These are phyloP conservation scores for Myotis myotis DNA, from an alignment of 2,797 vertebrate genomes.

Conservation along the genomic window DNA sequence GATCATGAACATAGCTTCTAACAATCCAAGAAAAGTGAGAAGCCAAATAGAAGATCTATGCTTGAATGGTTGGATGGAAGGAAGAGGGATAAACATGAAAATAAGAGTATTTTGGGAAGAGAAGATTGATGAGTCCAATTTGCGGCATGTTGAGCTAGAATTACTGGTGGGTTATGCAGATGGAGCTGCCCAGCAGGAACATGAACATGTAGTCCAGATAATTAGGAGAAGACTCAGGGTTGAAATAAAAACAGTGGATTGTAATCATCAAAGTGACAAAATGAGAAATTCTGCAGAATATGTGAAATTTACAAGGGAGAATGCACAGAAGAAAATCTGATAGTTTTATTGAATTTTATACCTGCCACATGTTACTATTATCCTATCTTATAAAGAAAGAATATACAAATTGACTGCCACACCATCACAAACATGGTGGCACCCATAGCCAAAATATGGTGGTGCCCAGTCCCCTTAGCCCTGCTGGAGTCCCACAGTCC, in stretches of 20 bases:
- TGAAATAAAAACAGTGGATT: not conserved
- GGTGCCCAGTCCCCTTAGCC: too few species aligned
- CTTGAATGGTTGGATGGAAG: not conserved
- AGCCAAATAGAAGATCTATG: not conserved
- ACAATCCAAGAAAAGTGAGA: not conserved
- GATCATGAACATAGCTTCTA: not conserved
- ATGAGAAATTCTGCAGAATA: not conserved
- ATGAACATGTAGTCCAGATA: not conserved
- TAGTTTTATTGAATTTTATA: not conserved
- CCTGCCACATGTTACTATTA: conserved; percentile 46
- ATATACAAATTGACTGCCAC: too few species aligned
- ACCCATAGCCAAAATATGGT: too few species aligned
- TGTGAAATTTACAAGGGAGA: not conserved
- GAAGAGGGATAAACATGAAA: not conserved
- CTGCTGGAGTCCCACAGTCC: too few species aligned
- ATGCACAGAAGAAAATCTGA: not conserved
- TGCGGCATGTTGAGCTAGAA: not conserved
- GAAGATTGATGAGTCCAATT: not conserved
- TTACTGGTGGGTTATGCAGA: not conserved
- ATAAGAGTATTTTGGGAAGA: not conserved
- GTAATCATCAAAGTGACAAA: not conserved
- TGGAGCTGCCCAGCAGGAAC: not conserved
- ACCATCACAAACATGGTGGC: too few species aligned
- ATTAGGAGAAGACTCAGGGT: not conserved
- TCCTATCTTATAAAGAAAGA: not conserved